phyloP scores from a whole-genome alignment of 1,140 invertebrate genomes.

The Luehdorfia chinensis region DNA sequence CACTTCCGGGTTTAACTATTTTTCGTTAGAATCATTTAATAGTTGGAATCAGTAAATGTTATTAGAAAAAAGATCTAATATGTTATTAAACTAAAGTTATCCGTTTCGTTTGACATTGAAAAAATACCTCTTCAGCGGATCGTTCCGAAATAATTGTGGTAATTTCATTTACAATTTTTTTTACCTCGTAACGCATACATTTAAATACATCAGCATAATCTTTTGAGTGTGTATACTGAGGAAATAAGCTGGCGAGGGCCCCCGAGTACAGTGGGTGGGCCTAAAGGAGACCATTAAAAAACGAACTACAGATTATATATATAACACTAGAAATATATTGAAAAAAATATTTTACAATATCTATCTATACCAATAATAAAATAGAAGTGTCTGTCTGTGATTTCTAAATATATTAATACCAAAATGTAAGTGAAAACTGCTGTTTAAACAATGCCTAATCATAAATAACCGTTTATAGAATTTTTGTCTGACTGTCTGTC shows the following conservation, averaged over 20 bases:
- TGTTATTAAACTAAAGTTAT: constrained; percentile 7
- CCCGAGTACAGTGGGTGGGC: constrained; percentile 1
- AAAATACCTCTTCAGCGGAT: constrained; percentile 37
- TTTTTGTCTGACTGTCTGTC: too few relatives aligned
- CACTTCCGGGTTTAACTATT: constrained; percentile 17
- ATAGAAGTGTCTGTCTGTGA: too few relatives aligned
- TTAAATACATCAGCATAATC: constrained; percentile 61
- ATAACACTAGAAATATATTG: neutral
- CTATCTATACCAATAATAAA: too few relatives aligned
- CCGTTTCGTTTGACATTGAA: constrained; percentile 33
- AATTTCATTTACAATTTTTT: constrained; percentile 53
- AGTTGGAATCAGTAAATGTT: too few relatives aligned
- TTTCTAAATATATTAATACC: too few relatives aligned
- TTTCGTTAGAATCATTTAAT: neutral
- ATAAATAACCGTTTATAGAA: too few relatives aligned
- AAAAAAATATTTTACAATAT: neutral
- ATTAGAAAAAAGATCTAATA: constrained; percentile 2
- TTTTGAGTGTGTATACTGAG: constrained; percentile 27
- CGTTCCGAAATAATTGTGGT: constrained; percentile 50
- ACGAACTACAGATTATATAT: neutral
- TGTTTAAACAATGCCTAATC: too few relatives aligned
- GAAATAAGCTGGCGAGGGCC: neutral
- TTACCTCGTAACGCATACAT: constrained; percentile 42
- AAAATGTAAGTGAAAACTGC: too few relatives aligned
- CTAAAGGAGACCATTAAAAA: neutral